Evolutionary conservation across 2,888 invertebrate species (phyloP).

Genomic region (Venustoraphidia nigricollis): DNA sequence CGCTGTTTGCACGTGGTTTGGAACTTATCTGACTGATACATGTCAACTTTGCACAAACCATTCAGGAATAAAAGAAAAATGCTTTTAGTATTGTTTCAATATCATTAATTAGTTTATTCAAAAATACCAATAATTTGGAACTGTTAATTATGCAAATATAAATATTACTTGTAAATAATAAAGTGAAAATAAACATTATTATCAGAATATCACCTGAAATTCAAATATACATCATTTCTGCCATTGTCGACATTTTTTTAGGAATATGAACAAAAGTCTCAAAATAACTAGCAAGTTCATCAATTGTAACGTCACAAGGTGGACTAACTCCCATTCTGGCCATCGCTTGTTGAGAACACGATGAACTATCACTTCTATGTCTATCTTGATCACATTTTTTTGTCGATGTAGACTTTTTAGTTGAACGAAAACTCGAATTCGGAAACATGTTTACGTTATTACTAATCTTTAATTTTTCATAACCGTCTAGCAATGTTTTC

Average conservation of each 20-base stretch:
- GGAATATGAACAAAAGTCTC: slow-evolving; percentile 93
- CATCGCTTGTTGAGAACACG: slow-evolving; percentile 59
- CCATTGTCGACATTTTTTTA: slow-evolving; percentile 95
- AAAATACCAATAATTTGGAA: too few species aligned
- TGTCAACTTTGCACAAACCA: too few species aligned
- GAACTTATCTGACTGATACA: too few species aligned
- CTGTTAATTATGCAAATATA: too few species aligned
- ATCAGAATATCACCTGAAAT: not conserved
- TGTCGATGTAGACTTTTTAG: not conserved
- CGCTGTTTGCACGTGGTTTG: too few species aligned
- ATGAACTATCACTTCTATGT: slow-evolving; percentile 12
- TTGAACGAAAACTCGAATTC: not conserved
- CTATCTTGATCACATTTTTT: not conserved
- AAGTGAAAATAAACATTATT: too few species aligned
- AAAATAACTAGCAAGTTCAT: slow-evolving; percentile 89
- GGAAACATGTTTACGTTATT: slow-evolving; percentile 10
- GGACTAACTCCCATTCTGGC: slow-evolving; percentile 48
- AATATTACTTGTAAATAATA: too few species aligned
- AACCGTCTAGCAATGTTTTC: slow-evolving; percentile 25
- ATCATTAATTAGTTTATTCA: too few species aligned
- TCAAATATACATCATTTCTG: slow-evolving; percentile 96
- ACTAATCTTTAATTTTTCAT: slow-evolving; percentile 24
- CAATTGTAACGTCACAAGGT: slow-evolving; percentile 77
- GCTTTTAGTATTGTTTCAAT: too few species aligned
- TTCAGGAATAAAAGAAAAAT: too few species aligned